Conservation (phyloP, 2,113 vertebrate genomes). For the Phoxinus phoxinus region DNA sequence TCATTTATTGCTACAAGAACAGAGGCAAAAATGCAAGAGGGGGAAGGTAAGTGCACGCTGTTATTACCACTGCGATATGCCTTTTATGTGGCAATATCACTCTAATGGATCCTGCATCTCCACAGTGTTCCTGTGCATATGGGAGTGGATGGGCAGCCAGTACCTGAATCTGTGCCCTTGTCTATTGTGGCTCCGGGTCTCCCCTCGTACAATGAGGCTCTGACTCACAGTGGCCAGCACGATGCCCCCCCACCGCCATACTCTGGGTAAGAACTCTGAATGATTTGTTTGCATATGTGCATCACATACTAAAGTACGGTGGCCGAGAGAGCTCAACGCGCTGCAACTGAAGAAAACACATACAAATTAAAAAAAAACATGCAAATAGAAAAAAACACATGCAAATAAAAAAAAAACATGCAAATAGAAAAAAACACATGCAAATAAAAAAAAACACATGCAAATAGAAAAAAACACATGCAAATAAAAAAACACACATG, state of each 20-base stretch:
- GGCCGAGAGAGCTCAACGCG: no score
- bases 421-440: no score
- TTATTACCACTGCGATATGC: conserved; percentile 22
- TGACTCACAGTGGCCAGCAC: conserved; percentile 78
- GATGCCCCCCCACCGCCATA: conserved; percentile 88
- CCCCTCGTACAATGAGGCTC: conserved; percentile 84
- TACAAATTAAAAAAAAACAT: no score
- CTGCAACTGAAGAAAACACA: no score
- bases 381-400: no score
- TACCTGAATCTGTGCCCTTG: conserved; percentile 68
- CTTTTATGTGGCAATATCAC: conserved; percentile 16
- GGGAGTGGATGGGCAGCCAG: conserved; percentile 60
- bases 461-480: no score
- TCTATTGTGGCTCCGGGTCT: conserved; percentile 72
- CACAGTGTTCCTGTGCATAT: conserved; percentile 69
- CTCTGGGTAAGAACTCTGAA: conserved; percentile 73
- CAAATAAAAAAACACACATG: no score
- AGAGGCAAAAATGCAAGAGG: conserved; percentile 56
- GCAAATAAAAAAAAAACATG: no score
- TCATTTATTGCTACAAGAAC: conserved; percentile 74
- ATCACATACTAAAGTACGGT: neutral
- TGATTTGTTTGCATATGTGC: neutral
- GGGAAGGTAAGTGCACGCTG: conserved; percentile 53
- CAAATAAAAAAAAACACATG: no score
- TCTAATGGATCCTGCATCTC: neutral